phyloP scores from a whole-genome alignment of 2,888 invertebrate species.

The Lumbricus terrestris region DNA sequence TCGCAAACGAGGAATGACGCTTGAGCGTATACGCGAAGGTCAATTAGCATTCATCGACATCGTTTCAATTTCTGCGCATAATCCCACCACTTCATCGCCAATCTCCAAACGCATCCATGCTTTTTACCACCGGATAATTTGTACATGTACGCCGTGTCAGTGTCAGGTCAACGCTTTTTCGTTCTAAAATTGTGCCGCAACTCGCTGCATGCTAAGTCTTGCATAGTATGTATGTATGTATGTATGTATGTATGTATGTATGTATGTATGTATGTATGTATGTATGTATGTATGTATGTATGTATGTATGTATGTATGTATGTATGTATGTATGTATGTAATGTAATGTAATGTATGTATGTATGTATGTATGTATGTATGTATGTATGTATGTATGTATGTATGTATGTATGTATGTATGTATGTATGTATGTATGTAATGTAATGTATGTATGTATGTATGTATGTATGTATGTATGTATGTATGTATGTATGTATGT shows the following conservation, averaged over 20 bases:
- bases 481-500: too few relatives aligned
- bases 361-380: not conserved
- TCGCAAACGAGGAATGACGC: too few relatives aligned
- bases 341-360: too few relatives aligned
- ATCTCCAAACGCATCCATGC: not conserved
- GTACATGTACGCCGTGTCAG: too few relatives aligned
- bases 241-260: slow-evolving; percentile 26
- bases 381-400: not conserved
- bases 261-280: slow-evolving; percentile 17
- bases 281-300: slow-evolving; percentile 17
- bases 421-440: too few relatives aligned
- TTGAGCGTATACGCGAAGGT: too few relatives aligned
- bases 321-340: too few relatives aligned
- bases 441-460: slow-evolving; percentile 17
- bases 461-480: slow-evolving; percentile 17
- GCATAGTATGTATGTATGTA: slow-evolving; percentile 24
- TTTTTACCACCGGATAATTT: not conserved
- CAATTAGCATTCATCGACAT: not conserved
- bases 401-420: not conserved
- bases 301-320: too few relatives aligned
- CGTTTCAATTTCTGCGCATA: not conserved
- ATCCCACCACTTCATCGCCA: not conserved
- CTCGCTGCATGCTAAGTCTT: not conserved
- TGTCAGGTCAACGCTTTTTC: not conserved
- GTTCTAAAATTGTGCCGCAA: not conserved